phyloP scores from a whole-genome alignment of 53 echinoderm and acorn worm species.

The Patiria pectinifera region DNA sequence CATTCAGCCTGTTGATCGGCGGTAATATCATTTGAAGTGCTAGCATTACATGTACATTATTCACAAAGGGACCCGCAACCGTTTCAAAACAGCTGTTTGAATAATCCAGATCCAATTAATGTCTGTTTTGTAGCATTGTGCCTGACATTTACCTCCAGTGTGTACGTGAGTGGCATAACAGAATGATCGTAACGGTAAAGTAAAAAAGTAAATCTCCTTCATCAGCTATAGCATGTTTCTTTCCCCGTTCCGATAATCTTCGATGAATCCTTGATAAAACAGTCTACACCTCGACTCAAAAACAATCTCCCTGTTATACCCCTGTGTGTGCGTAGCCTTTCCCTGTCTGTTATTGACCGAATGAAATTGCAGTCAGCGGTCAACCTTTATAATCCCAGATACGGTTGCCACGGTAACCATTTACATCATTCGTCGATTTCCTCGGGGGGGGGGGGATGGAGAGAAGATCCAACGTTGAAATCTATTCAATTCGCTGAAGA shows the following conservation, averaged over 20 bases:
- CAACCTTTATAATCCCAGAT: constrained; percentile 20
- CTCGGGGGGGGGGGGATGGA: background rate
- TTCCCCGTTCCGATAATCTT: background rate
- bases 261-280: constrained; percentile 8
- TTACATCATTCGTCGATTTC: background rate
- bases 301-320: background rate
- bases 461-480: background rate
- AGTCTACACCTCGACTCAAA: background rate
- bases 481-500: background rate
- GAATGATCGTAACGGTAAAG: background rate
- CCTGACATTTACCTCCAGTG: background rate
- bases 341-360: constrained; percentile 1
- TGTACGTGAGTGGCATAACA: background rate
- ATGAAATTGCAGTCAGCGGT: background rate
- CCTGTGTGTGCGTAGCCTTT: background rate
- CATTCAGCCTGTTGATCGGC: no score
- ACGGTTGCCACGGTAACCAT: constrained; percentile 27
- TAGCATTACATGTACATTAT: background rate
- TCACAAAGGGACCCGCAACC: background rate
- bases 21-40: no score
- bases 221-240: background rate
- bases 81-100: background rate
- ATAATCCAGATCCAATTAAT: background rate
- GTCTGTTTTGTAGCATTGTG: background rate
- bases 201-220: background rate